A percentile compares a stretch with the other conserved stretches of the same genome.
These are phyloP conservation scores for Anser cygnoides DNA, from an alignment of 2,113 vertebrate species.

Conservation along the genomic window DNA sequence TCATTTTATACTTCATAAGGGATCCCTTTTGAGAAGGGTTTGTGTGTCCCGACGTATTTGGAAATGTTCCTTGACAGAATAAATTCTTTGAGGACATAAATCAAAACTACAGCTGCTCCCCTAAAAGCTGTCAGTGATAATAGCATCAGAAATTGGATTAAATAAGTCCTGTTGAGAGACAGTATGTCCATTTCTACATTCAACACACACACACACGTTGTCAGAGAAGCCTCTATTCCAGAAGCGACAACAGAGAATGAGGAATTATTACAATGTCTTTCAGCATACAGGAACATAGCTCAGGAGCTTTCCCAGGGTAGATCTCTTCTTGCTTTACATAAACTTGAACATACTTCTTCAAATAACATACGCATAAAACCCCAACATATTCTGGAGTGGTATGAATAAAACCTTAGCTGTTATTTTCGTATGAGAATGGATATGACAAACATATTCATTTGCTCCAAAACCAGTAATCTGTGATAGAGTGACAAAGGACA, in stretches of 20 bases:
- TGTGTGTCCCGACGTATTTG: constrained; percentile 58
- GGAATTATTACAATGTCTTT: neutral
- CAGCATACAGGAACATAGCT: neutral
- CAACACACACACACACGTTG: constrained; percentile 55
- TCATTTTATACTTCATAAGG: constrained; percentile 71
- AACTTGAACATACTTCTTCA: neutral
- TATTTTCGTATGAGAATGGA: neutral
- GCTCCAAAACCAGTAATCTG: neutral
- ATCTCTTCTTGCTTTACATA: neutral
- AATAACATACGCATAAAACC: neutral
- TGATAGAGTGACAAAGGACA: neutral
- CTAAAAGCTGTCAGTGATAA: constrained; percentile 76
- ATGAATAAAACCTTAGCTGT: neutral
- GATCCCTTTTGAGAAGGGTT: constrained; percentile 65
- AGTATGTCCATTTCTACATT: constrained; percentile 62
- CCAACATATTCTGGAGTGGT: neutral
- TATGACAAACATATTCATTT: neutral
- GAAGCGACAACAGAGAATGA: neutral
- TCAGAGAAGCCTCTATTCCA: constrained; percentile 7
- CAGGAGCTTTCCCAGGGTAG: neutral
- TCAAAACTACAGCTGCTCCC: constrained; percentile 73
- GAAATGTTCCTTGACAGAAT: constrained; percentile 72
- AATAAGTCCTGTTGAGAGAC: constrained; percentile 62
- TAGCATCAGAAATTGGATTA: constrained; percentile 70
- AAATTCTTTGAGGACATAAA: constrained; percentile 76